A percentile compares a stretch with the other conserved stretches of the same genome.
These are phyloP conservation scores for Diuraphis noxia DNA, from an alignment of 1,140 invertebrate genomes.

Conservation along the genomic window DNA sequence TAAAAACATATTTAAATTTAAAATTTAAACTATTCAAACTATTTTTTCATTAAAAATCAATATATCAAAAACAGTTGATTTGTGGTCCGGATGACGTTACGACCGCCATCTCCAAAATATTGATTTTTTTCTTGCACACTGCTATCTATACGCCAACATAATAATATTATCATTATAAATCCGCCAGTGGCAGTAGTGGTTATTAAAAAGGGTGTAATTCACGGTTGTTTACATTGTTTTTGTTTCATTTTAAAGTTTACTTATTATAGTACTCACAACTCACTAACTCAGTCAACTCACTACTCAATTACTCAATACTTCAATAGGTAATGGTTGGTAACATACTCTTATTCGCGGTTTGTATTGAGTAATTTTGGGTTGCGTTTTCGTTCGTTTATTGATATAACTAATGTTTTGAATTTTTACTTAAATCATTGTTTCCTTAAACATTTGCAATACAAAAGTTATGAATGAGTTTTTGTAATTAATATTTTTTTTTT, in stretches of 20 bases:
- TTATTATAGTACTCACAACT: too few species aligned
- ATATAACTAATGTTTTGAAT: neutral
- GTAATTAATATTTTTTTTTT: neutral
- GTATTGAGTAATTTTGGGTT: neutral
- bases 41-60: neutral
- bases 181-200: neutral
- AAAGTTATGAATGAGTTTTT: constrained; percentile 2
- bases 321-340: too few species aligned
- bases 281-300: too few species aligned
- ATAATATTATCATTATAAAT: neutral
- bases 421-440: neutral
- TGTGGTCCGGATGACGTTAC: too few species aligned
- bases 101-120: neutral
- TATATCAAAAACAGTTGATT: neutral
- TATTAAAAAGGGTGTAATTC: constrained; percentile 26
- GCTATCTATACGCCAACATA: neutral
- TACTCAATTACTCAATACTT: too few species aligned
- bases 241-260: neutral
- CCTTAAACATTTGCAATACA: neutral
- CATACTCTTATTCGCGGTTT: neutral
- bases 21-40: neutral
- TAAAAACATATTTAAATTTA: neutral
- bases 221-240: neutral
- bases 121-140: neutral
- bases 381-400: neutral